Evolutionary conservation across 1,140 invertebrate species (phyloP), one percentile per base, ranked within the genome.

Genomic region (Heliconius hermathena): DNA sequence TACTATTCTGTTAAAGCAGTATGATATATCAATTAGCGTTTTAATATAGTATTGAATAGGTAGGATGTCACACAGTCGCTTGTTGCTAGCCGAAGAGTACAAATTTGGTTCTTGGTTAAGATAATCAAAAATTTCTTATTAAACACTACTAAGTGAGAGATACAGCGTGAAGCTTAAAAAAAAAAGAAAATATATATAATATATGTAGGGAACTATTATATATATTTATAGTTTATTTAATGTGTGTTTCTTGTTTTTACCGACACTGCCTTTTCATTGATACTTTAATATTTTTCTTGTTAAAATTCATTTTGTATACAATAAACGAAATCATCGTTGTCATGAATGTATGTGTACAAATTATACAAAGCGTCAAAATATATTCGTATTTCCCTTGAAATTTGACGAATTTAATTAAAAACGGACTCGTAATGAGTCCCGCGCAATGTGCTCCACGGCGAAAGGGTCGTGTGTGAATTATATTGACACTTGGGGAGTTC

Each of bases 391-490:
- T 77, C 79, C 75, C 76, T 46, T 77, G 75, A 49, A 80, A 77
- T 70, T 81, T 81, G 74, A 78, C 38, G 71, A 77, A 78, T 78
- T 78, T 74, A 78, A 81, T 81, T 78, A 75, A 81, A 81, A 60
- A 26, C 26, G 60, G 60, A 29, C 60, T 18, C 22, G 54, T 41
- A 41, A 79, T 73, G 26, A 66, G 60, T 29, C 1, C 16, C 60
- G 60, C 2, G 20, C 22, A 29, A 66, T 66, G 57, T 60, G 60
- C 8, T 66, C 3, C 60, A 3, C 22, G 60, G 8, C 22, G 54
- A 22, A 60, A 66, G 26, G 60, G 60, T 66, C 20, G 20, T 3
- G 57, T 26, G 22, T 13, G 22, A 66, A 26, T 4, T 66, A 66
- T 66, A 26, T 66, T 29, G 9, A 13, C 60, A 16, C 22, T 29